Evolutionary conservation across 2,797 vertebrate species (phyloP), one percentile per base, ranked within the genome.

Genomic region (Orientallactaga sibirica): DNA sequence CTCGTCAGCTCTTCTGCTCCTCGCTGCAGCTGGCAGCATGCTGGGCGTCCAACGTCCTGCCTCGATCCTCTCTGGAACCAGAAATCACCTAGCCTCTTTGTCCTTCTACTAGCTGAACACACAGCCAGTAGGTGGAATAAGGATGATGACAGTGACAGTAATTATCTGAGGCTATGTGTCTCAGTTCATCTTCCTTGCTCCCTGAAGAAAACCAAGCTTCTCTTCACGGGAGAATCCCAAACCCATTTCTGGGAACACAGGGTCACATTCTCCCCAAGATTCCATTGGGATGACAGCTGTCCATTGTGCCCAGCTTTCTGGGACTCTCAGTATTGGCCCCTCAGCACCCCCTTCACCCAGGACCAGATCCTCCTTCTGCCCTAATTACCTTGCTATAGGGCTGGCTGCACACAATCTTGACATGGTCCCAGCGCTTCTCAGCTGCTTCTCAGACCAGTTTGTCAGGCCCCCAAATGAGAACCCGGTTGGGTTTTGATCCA

Each of bases 321-420:
- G 27, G 37, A 80, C 86, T 41, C 33, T 37, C 86, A 8, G 0
- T 1, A 2, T 0, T 11, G 22, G 66, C n/a, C 58, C 64, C 71
- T 68, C 4, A 0, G 27, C 48, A 48, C 24, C n/a, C 37, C 48
- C 24, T 4, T 55, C 15, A 3, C 27, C 12, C 7, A 7, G 24
- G 29, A 7, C 58, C 18, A 19, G 74, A 25, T 67, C 37, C 43
- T 37, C n/a, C 5, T 61, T 86, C 61, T 15, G 16, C 37, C 61
- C 74, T 0, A 0, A 14, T 70, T 88, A 99, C 99, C 98, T 99
- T 99, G 97, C 97, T 99, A 90, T 99, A 99, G 0, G 99, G 99
- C 96, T 99, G 99, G 67, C 98, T 99, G 93, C 99, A 99, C 29
- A 99, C 98, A 37, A 99, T 98, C 96, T 99, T 99, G 74, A 99